phyloP scores from a whole-genome alignment of 2,888 invertebrate species.

The Anarsia innoxiella region DNA sequence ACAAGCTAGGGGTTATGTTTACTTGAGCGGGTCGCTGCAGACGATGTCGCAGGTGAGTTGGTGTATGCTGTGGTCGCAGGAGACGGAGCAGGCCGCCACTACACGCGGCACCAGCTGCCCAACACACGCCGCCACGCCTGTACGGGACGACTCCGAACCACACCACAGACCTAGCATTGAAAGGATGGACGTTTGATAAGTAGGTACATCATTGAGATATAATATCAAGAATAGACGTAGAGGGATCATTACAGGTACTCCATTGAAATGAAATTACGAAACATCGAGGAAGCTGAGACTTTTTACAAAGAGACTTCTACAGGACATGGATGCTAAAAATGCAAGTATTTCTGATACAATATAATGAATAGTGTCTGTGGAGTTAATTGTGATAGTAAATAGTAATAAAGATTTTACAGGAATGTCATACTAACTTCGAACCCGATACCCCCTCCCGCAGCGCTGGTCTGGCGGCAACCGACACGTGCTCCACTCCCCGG shows the following conservation, averaged over 20 bases:
- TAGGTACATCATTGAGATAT: too few relatives aligned
- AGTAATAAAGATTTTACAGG: background rate
- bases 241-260: too few relatives aligned
- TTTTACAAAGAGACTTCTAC: too few relatives aligned
- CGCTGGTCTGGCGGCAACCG: conserved; percentile 57
- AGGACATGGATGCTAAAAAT: too few relatives aligned
- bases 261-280: too few relatives aligned
- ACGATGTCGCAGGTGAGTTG: conserved; percentile 44
- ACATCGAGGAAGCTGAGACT: too few relatives aligned
- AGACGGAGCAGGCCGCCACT: conserved; percentile 44
- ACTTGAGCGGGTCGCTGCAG: conserved; percentile 56
- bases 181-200: too few relatives aligned
- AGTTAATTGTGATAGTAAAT: background rate
- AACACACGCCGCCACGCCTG: conserved; percentile 59
- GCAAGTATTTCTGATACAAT: too few relatives aligned
- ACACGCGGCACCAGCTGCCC: conserved; percentile 54
- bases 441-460: conserved; percentile 67
- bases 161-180: conserved; percentile 69
- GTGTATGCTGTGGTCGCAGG: conserved; percentile 36
- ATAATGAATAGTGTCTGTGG: too few relatives aligned
- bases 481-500: conserved; percentile 73
- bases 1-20: too few relatives aligned
- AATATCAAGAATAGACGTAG: too few relatives aligned
- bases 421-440: conserved; percentile 63
- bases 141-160: conserved; percentile 54